Conservation (phyloP, 2,888 invertebrate species). For the Nesidiocoris tenuis region DNA sequence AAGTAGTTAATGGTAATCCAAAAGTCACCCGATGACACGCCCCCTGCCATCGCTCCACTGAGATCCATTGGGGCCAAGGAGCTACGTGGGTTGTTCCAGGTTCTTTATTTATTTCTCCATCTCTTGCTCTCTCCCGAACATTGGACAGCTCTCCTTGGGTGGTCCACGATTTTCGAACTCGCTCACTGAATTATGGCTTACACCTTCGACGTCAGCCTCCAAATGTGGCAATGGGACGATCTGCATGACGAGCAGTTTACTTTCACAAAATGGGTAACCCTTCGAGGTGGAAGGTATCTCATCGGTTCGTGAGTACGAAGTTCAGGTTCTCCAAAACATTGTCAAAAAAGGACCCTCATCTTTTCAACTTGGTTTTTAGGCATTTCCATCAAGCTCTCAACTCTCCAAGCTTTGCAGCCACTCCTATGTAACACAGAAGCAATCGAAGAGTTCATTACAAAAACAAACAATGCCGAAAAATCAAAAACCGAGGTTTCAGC, state of each 20-base stretch:
- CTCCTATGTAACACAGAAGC: no score
- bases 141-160: conserved; percentile 18
- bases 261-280: no score
- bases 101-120: conserved; percentile 6
- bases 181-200: not conserved
- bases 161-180: conserved; percentile 9
- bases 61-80: conserved; percentile 7
- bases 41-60: conserved; percentile 2
- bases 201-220: not conserved
- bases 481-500: no score
- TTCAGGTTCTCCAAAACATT: no score
- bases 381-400: no score
- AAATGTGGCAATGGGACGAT: not conserved
- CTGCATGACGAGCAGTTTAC: not conserved
- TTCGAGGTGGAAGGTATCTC: no score
- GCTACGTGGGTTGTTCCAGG: conserved; percentile 30
- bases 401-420: no score
- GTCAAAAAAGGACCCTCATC: no score
- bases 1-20: not conserved
- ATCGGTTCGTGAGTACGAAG: no score
- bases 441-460: no score
- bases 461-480: no score
- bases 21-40: conserved; percentile 10
- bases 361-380: no score
- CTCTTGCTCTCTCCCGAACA: not conserved